Percentiles rank a stretch among this genome's conserved stretches.
phyloP scores from a whole-genome alignment of 2,797 vertebrate species.

The Chaetophractus vellerosus region DNA sequence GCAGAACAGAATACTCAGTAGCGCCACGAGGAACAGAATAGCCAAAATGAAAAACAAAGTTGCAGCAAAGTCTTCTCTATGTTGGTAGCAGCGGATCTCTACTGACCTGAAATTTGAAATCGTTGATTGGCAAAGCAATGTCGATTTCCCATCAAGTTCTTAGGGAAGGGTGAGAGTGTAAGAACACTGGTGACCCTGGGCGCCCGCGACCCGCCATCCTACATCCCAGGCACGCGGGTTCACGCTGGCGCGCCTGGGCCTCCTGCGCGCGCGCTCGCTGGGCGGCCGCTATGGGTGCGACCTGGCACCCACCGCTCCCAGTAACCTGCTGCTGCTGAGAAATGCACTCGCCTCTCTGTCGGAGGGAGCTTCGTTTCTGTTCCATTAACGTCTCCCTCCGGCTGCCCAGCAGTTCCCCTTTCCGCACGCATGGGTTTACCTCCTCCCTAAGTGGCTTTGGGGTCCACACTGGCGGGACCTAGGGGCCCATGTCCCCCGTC shows the following conservation, averaged over 20 bases:
- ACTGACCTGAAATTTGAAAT: background rate
- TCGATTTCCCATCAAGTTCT: background rate
- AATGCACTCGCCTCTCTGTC: accelerated
- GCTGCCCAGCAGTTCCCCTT: accelerated
- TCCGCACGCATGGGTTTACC: accelerated
- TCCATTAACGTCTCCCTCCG: background rate
- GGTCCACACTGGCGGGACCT: accelerated
- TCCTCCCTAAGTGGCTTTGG: accelerated
- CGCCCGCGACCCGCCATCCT: background rate
- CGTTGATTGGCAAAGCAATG: background rate
- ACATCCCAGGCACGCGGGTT: accelerated
- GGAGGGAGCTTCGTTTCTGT: background rate
- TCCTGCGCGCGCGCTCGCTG: background rate
- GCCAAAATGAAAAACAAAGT: background rate
- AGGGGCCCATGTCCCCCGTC: too few species aligned
- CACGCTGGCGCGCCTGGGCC: background rate
- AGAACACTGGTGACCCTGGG: background rate
- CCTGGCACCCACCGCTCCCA: background rate
- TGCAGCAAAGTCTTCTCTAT: background rate
- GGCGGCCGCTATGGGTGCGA: background rate
- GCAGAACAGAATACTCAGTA: background rate
- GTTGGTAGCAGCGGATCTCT: background rate
- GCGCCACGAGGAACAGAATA: background rate
- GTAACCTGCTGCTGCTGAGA: background rate
- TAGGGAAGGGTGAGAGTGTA: background rate